Base-by-base conservation (phyloP, 35 echinoderm and acorn worm genomes). In the Holothuria glaberrima region DNA sequence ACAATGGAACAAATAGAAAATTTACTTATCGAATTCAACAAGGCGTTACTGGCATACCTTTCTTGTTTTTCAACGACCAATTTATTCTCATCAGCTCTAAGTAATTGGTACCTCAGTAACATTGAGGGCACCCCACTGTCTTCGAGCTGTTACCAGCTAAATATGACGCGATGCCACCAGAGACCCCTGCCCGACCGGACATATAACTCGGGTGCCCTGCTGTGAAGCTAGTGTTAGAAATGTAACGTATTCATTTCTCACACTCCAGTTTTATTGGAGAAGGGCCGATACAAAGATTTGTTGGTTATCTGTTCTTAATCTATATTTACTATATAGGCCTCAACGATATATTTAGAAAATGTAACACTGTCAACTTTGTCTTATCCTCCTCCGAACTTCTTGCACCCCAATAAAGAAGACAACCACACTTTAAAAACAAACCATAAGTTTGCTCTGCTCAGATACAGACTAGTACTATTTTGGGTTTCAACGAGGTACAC, bases 81-180 rank as follows among this genome's bases (percentile, higher is more conserved):
- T 77, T 77, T 25, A 77, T 22, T 25, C 36, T 12, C 45, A 48
- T 77, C 73, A 48, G 48, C 41, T 48, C 19, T 77, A 77, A 77
- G 73, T 77, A 77, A 77, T 77, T 77, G 35, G 35, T 48, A 77
- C 48, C 73, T 77, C 48, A 77, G 73, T 77, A 48, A 77, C 73
- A 77, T 54, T n/a, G 36, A 77, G 73, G 22, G 48, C 17, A 48
- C 19, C 73, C 73, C 73, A 36, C 73, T 77, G 73, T 10, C 34
- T n/a, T 34, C 7, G 73, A 77, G 34, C 38, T 77, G 73, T 48
- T 77, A 48, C 38, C 73, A 77, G 73, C 36, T 48, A 48, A 48
- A 77, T 2, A 77, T 77, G 19, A 28, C 41, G 21, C 41, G 18
- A 31, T 9, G 48, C 48, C 73, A 44, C 28, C 36, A 14, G 20